Evolutionary conservation across 2,797 vertebrate species (phyloP).

Genomic region (Gastrophryne carolinensis): DNA sequence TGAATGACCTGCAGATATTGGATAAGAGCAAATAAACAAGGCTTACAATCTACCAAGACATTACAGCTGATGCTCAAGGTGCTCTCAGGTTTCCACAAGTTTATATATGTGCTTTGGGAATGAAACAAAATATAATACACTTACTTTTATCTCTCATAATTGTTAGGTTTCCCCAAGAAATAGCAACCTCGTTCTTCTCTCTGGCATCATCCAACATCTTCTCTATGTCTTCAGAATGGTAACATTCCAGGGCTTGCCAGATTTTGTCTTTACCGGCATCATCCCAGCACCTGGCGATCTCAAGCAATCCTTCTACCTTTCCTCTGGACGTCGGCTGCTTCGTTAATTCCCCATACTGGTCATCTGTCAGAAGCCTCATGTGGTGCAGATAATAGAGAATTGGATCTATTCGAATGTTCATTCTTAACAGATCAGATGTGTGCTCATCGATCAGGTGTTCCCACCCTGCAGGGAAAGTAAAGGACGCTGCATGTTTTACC

Average conservation of each 20-base stretch:
- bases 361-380: background rate
- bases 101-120: no score
- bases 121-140: no score
- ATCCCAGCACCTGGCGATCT: background rate
- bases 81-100: no score
- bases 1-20: no score
- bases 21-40: no score
- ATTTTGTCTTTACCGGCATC: background rate
- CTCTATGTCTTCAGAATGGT: background rate
- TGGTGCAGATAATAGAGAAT: background rate
- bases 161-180: no score
- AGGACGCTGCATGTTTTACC: no score
- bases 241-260: background rate
- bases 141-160: no score
- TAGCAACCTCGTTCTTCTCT: no score
- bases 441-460: background rate
- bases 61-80: no score
- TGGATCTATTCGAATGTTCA: background rate
- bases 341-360: background rate
- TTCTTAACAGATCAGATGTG: background rate
- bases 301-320: background rate
- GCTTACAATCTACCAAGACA: no score
- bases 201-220: no score
- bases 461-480: background rate
- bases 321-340: background rate